Percentiles rank a stretch among this genome's conserved stretches.
phyloP scores from a whole-genome alignment of 2,113 vertebrate species.

The Rhinogobius similis region DNA sequence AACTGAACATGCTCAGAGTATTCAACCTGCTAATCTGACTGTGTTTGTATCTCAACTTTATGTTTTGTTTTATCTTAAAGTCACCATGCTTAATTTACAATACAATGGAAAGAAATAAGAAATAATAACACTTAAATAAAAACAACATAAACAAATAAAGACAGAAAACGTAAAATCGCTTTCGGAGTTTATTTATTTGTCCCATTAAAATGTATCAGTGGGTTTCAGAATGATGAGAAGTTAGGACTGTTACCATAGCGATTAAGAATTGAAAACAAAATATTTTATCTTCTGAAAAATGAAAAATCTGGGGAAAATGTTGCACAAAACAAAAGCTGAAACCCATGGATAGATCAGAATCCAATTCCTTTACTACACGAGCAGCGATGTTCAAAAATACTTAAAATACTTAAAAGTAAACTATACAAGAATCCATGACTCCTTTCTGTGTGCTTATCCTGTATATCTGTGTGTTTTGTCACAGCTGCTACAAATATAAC shows the following conservation, averaged over 20 bases:
- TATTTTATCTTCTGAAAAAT: no score
- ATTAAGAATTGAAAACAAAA: no score
- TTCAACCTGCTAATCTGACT: no score
- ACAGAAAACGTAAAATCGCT: background rate
- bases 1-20: background rate
- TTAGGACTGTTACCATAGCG: no score
- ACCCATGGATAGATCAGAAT: background rate
- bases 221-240: no score
- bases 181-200: background rate
- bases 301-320: no score
- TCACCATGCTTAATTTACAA: background rate
- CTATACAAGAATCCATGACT: background rate
- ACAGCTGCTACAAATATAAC: constrained; percentile 17
- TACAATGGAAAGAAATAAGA: background rate
- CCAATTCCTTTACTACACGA: background rate
- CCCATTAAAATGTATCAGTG: no score
- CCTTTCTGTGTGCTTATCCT: background rate
- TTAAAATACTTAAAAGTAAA: background rate
- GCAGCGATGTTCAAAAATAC: background rate
- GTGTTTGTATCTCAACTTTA: no score
- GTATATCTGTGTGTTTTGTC: constrained; percentile 13
- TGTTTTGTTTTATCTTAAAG: no score
- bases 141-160: background rate
- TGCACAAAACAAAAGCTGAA: no score
- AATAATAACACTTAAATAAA: background rate